Evolutionary conservation across 2,797 vertebrate species (phyloP).

Genomic region (Onychomys torridus): DNA sequence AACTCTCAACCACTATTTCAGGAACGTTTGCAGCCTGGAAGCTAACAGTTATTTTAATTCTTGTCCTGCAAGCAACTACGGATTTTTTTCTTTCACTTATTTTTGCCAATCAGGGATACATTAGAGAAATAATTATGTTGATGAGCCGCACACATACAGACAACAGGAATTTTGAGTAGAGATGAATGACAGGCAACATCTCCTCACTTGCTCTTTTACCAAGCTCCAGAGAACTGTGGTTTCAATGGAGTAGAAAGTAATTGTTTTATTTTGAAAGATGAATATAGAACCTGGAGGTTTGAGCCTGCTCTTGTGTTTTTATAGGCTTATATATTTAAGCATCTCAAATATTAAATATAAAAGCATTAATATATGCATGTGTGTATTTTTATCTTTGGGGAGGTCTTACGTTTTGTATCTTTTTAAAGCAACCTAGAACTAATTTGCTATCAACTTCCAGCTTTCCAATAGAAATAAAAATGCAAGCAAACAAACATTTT

Average conservation of each 20-base stretch:
- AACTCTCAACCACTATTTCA: not conserved
- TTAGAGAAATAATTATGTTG: not conserved
- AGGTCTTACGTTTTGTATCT: not conserved
- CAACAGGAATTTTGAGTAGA: not conserved
- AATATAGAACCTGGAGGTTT: not conserved
- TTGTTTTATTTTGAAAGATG: not conserved
- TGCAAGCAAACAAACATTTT: not conserved
- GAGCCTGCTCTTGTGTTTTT: not conserved
- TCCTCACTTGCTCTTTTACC: not conserved
- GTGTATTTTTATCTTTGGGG: not conserved
- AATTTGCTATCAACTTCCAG: not conserved
- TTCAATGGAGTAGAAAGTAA: not conserved
- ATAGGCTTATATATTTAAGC: not conserved
- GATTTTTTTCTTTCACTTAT: not conserved
- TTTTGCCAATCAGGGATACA: not conserved
- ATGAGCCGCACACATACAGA: not conserved
- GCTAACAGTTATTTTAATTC: not conserved
- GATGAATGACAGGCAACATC: not conserved
- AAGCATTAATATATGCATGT: not conserved
- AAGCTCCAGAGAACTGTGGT: not conserved
- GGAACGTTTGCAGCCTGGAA: not conserved
- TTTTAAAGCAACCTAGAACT: not conserved
- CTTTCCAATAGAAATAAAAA: conserved; percentile 25
- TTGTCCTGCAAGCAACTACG: no score
- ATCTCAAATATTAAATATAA: not conserved